A percentile compares a stretch with the other conserved stretches of the same genome.
These are phyloP conservation scores for Ephialtes manifestator DNA, from an alignment of 2,888 invertebrate genomes.

Conservation along the genomic window DNA sequence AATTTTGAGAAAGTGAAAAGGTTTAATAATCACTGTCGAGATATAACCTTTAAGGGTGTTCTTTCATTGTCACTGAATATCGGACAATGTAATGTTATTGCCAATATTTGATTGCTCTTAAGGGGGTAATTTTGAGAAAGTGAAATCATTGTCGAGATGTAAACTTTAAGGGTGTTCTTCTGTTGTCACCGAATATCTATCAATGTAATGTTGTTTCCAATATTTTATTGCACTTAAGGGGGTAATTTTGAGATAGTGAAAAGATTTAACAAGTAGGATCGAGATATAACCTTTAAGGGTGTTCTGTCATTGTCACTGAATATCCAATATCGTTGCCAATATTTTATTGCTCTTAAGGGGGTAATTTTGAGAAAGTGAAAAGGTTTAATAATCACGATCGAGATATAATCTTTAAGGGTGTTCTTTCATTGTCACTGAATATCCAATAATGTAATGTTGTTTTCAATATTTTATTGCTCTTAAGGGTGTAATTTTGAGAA, in stretches of 20 bases:
- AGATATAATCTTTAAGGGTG: no score
- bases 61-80: slow-evolving; percentile 32
- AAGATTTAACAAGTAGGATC: no score
- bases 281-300: slow-evolving; percentile 67
- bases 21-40: no score
- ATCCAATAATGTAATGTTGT: slow-evolving; percentile 7
- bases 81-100: slow-evolving; percentile 2
- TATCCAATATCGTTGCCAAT: neutral
- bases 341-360: neutral
- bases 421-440: slow-evolving; percentile 34
- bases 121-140: neutral
- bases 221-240: neutral
- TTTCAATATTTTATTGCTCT: neutral
- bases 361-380: neutral
- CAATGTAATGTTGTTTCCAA: slow-evolving; percentile 1
- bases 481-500: neutral
- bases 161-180: slow-evolving; percentile 17
- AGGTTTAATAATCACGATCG: no score
- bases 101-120: neutral
- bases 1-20: neutral
- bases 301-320: slow-evolving; percentile 36
- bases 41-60: no score
- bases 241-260: neutral
- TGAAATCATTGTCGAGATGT: no score
- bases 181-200: slow-evolving; percentile 19